Conservation (phyloP, 2,888 invertebrate genomes). For the Lomographa bimaculata region DNA sequence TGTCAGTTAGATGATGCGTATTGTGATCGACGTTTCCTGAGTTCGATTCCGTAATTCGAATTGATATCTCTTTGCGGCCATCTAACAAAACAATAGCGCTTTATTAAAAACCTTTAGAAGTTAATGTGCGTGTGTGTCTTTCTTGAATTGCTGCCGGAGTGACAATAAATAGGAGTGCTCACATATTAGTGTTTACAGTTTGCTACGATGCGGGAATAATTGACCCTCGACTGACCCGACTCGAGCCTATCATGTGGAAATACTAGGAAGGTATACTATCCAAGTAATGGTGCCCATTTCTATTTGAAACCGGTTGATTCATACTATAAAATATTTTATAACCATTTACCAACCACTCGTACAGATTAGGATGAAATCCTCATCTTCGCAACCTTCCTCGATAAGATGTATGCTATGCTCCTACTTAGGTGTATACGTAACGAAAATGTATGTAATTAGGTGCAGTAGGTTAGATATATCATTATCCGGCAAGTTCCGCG, state of each 20-base stretch:
- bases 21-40: constrained; percentile 11
- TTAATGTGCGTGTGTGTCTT: constrained; percentile 5
- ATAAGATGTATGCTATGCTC: constrained; percentile 8
- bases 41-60: constrained; percentile 5
- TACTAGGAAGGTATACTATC: constrained; percentile 46
- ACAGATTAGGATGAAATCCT: constrained; percentile 31
- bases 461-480: constrained; percentile 30
- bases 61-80: constrained; percentile 5
- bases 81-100: constrained; percentile 9
- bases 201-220: constrained; percentile 47
- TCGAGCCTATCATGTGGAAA: constrained; percentile 49
- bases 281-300: constrained; percentile 35
- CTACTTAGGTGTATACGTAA: constrained; percentile 18
- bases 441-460: constrained; percentile 26
- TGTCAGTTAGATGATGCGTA: too few relatives aligned
- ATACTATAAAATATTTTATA: constrained; percentile 33
- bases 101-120: constrained; percentile 8
- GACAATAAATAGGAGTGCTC: constrained; percentile 26
- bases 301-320: constrained; percentile 45
- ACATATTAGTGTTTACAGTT: constrained; percentile 38
- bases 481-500: constrained; percentile 21
- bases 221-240: constrained; percentile 49
- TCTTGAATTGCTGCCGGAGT: constrained; percentile 28
- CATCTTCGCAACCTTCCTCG: constrained; percentile 17
- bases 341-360: constrained; percentile 30